These are phyloP conservation scores for Suillia variegata DNA, from an alignment of 2,888 invertebrate genomes.

Conservation along the genomic window DNA sequence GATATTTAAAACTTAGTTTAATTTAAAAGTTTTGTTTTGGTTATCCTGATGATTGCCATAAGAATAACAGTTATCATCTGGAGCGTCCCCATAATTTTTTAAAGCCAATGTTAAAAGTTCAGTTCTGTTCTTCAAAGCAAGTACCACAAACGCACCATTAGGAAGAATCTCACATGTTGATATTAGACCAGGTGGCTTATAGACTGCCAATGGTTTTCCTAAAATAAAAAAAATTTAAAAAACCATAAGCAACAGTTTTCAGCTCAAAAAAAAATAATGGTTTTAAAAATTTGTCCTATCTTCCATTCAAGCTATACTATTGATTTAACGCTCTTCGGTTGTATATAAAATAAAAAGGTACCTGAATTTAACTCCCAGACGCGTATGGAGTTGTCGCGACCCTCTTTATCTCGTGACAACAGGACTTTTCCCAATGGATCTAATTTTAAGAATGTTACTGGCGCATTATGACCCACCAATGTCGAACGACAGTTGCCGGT, in stretches of 20 bases:
- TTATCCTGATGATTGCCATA: slow-evolving; percentile 67
- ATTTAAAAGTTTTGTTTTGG: slow-evolving; percentile 66
- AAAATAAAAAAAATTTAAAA: slow-evolving; percentile 35
- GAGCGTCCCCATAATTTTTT: slow-evolving; percentile 52
- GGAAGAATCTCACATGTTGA: slow-evolving; percentile 78
- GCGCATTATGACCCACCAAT: slow-evolving; percentile 78
- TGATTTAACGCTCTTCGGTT: too few species aligned
- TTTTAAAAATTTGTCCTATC: background rate
- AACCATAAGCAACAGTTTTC: background rate
- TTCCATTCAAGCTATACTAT: too few species aligned
- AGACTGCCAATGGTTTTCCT: slow-evolving; percentile 80
- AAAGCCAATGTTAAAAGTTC: slow-evolving; percentile 71
- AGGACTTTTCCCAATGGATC: slow-evolving; percentile 75
- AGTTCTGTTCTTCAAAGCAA: slow-evolving; percentile 71
- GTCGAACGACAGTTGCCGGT: slow-evolving; percentile 82
- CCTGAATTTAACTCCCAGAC: slow-evolving; percentile 78
- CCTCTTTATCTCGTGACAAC: slow-evolving; percentile 75
- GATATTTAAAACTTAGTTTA: too few species aligned
- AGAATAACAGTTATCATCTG: slow-evolving; percentile 48
- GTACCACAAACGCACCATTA: slow-evolving; percentile 73
- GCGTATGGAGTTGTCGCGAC: slow-evolving; percentile 76
- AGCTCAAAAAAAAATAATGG: too few species aligned
- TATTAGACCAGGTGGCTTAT: slow-evolving; percentile 76
- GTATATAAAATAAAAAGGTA: background rate
- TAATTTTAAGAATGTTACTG: slow-evolving; percentile 74